Evolutionary conservation across 2,888 invertebrate genomes (phyloP).

Genomic region (Smittia aterrima): DNA sequence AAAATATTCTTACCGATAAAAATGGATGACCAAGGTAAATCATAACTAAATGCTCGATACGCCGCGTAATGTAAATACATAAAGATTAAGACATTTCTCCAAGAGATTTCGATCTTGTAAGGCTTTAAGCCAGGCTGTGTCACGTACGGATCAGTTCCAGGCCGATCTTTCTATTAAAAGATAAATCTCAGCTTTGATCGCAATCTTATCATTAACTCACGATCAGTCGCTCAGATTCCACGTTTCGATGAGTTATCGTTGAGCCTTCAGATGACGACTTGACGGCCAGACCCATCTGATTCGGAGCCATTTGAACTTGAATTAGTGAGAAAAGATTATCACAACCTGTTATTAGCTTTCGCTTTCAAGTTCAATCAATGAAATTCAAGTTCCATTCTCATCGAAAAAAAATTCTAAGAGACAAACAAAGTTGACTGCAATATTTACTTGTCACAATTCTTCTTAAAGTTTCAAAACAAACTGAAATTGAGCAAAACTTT

Average conservation of each 20-base stretch:
- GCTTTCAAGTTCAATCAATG: too few species aligned
- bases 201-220: not conserved
- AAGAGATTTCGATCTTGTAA: slow-evolving; percentile 67
- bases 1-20: not conserved
- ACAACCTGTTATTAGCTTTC: too few species aligned
- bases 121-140: slow-evolving; percentile 15
- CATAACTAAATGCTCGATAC: slow-evolving; percentile 58
- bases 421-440: too few species aligned
- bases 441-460: too few species aligned
- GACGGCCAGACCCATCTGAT: not conserved
- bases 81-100: slow-evolving; percentile 76
- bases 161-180: not conserved
- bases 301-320: not conserved
- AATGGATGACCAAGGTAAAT: not conserved
- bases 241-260: not conserved
- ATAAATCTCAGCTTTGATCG: not conserved
- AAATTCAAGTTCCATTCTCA: too few species aligned
- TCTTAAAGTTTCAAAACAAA: too few species aligned
- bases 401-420: too few species aligned
- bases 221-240: not conserved
- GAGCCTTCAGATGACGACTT: not conserved
- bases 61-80: slow-evolving; percentile 66
- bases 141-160: not conserved
- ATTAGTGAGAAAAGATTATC: too few species aligned
- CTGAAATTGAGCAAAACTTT: too few species aligned